Percentiles rank a stretch among this genome's conserved stretches.
phyloP scores from a whole-genome alignment of 2,888 invertebrate species.

The Dasypolia templi region DNA sequence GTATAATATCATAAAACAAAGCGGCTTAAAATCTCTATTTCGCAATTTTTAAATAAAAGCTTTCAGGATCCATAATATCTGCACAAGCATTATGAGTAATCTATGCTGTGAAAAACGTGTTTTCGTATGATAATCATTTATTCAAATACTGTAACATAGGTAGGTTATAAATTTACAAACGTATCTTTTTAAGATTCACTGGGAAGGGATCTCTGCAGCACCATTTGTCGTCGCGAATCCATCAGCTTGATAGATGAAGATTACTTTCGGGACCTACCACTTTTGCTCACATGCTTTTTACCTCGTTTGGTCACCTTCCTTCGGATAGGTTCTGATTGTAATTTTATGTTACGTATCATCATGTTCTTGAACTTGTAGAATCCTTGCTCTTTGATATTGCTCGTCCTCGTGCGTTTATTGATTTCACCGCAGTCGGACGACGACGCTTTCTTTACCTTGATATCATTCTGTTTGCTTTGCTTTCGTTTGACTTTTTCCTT shows the following conservation, averaged over 20 bases:
- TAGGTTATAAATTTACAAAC: conserved; percentile 67
- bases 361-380: conserved; percentile 80
- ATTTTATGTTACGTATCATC: conserved; percentile 74
- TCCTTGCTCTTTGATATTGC: conserved; percentile 78
- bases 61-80: conserved; percentile 20
- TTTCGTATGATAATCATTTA: conserved; percentile 63
- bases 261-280: conserved; percentile 71
- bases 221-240: conserved; percentile 58
- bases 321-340: conserved; percentile 63
- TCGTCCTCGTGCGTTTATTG: conserved; percentile 71
- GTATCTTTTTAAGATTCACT: conserved; percentile 70
- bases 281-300: conserved; percentile 72
- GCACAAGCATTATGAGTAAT: conserved; percentile 7
- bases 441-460: conserved; percentile 58
- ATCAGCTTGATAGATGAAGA: conserved; percentile 70
- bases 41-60: conserved; percentile 21
- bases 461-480: conserved; percentile 61
- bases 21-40: conserved; percentile 65
- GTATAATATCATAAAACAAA: conserved; percentile 67
- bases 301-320: conserved; percentile 67
- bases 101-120: conserved; percentile 39
- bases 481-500: conserved; percentile 68
- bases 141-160: conserved; percentile 67
- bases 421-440: conserved; percentile 46
- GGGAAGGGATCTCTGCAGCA: conserved; percentile 61